Evolutionary conservation across 2,797 vertebrate genomes (phyloP), one percentile per base, ranked within the genome.

Genomic region (Molothrus ater): DNA sequence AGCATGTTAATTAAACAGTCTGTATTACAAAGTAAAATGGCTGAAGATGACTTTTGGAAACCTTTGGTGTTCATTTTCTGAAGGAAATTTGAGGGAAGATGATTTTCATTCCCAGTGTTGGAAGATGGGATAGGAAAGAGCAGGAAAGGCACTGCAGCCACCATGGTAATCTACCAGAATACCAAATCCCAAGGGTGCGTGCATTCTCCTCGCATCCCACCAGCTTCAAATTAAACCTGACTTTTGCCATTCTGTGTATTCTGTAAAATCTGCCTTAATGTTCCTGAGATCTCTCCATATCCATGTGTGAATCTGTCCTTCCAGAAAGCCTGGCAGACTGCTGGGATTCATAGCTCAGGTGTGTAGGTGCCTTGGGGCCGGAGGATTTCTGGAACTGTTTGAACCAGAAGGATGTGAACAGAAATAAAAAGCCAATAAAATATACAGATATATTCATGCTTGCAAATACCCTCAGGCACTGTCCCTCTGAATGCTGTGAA

Each of bases 341-440:
- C 64, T 80, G 53, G 53, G 17, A 13, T 61, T 26, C 9, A 19
- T 10, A 78, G 31, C 45, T 91, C 36, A 7, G 32, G 20, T 60
- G 25, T 29, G 5, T 26, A 6, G 28, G 20, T 47, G 10, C 9
- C 1, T 48, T 48, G 21, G 29, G 45, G 36, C 45, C 63, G 15
- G 38, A 66, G 34, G 29, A 26, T 19, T 74, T 65, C 36, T 18
- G 34, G 36, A 71, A 32, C 6, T 50, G 17, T 63, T 88, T 6
- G 12, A 31, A 74, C 31, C 7, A 51, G 51, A 24, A 76, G 38
- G 15, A 70, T 38, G 51, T 63, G 60, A 60, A 36, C 16, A 43
- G 61, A 87, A 85, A 21, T 66, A 26, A 80, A 82, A 91, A 78
- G 9, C 25, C 78, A 73, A 45, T 34, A 53, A 88, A 78, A 82